A percentile compares a stretch with the other conserved stretches of the same genome.
phyloP scores from a whole-genome alignment of 1,140 invertebrate genomes.

The Colletes gigas region DNA sequence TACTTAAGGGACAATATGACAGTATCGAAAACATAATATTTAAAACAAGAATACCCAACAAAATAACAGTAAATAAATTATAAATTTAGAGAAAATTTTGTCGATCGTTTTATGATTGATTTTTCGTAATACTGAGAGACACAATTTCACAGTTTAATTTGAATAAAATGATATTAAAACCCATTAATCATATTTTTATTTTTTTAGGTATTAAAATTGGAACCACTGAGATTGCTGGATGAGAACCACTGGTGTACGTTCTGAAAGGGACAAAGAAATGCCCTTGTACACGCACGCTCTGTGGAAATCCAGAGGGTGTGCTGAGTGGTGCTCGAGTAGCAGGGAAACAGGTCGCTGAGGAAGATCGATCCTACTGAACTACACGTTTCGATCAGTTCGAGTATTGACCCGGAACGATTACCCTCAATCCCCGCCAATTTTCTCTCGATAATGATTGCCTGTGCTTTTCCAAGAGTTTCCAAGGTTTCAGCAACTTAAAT shows the following conservation, averaged over 20 bases:
- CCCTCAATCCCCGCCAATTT: not conserved
- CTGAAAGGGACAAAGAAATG: not conserved
- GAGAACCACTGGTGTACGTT: not conserved
- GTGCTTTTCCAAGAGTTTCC: not conserved
- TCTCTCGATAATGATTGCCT: not conserved
- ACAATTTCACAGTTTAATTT: too few species aligned
- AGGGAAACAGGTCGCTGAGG: constrained; percentile 55
- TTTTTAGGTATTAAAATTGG: not conserved
- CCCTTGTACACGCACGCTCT: constrained; percentile 49
- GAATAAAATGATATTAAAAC: too few species aligned
- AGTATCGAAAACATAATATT: too few species aligned
- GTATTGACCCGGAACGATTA: constrained; percentile 7
- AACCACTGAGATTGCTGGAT: not conserved
- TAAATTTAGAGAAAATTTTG: too few species aligned
- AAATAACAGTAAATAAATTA: too few species aligned
- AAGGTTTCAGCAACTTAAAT: too few species aligned
- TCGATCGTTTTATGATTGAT: too few species aligned
- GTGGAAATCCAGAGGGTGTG: constrained; percentile 75
- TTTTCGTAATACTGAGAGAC: too few species aligned
- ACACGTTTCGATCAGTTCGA: constrained; percentile 45
- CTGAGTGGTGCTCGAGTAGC: constrained; percentile 70
- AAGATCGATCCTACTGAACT: constrained; percentile 52
- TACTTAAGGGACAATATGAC: too few species aligned
- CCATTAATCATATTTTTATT: too few species aligned
- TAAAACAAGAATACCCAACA: too few species aligned